These are phyloP conservation scores for Rhagonycha lutea DNA, from an alignment of 2,888 invertebrate species.

Conservation along the genomic window DNA sequence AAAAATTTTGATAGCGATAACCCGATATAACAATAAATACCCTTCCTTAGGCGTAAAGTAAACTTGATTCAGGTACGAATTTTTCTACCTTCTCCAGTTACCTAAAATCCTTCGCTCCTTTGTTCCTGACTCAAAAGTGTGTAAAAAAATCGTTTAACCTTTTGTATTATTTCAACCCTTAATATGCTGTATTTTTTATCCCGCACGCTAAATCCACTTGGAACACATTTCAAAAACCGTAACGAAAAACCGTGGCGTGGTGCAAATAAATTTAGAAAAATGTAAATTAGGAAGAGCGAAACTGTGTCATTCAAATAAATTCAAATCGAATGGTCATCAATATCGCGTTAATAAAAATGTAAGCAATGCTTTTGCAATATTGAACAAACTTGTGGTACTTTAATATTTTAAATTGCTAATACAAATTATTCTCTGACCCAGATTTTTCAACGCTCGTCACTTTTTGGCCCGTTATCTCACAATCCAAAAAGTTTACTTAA, in stretches of 20 bases:
- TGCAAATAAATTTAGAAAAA: neutral
- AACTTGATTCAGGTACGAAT: conserved; percentile 18
- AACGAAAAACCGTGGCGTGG: neutral
- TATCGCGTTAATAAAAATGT: conserved; percentile 27
- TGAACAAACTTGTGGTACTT: conserved; percentile 21
- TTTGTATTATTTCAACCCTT: conserved; percentile 22
- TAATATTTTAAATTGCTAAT: conserved; percentile 33
- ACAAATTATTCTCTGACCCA: conserved; percentile 33
- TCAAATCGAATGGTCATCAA: conserved; percentile 21
- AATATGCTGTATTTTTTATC: conserved; percentile 5
- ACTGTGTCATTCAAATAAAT: conserved; percentile 13
- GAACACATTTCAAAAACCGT: neutral
- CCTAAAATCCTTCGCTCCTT: conserved; percentile 12
- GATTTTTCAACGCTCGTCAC: conserved; percentile 29
- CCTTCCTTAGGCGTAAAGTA: neutral
- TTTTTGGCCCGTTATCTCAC: conserved; percentile 27
- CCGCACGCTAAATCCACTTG: conserved; percentile 9
- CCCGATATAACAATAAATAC: conserved; percentile 9
- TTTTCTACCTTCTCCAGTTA: conserved; percentile 27
- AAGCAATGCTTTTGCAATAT: conserved; percentile 28
- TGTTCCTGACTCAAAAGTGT: conserved; percentile 25
- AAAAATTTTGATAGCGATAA: conserved; percentile 5
- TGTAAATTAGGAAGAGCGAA: neutral
- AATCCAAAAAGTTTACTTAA: conserved; percentile 15
- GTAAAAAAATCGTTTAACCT: conserved; percentile 28